Percentiles rank a stretch among this genome's conserved stretches.
Conservation (phyloP, 2,888 invertebrate species). For the Parelbella ahira region DNA sequence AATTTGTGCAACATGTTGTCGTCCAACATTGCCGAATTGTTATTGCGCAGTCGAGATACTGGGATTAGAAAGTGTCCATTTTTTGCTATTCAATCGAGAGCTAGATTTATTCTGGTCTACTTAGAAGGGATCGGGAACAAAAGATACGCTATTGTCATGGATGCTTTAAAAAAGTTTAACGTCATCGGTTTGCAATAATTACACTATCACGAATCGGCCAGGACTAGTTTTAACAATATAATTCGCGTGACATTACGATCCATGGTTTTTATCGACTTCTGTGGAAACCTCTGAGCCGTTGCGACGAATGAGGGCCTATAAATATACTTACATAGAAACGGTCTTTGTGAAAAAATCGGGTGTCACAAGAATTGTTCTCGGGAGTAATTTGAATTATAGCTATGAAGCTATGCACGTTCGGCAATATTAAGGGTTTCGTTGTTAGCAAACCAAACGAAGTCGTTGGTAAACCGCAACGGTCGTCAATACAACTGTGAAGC, state of each 20-base stretch:
- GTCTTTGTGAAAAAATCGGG: no score
- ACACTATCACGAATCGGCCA: slow-evolving; percentile 22
- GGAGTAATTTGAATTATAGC: no score
- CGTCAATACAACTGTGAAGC: no score
- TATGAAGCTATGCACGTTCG: no score
- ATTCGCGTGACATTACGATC: slow-evolving; percentile 26
- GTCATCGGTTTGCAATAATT: slow-evolving; percentile 24
- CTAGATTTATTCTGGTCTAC: slow-evolving; percentile 24
- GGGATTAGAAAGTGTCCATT: slow-evolving; percentile 24
- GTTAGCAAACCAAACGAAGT: no score
- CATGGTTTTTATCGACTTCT: slow-evolving; percentile 24
- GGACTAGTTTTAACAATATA: slow-evolving; percentile 25
- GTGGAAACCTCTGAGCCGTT: slow-evolving; percentile 18
- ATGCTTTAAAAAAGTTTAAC: slow-evolving; percentile 22
- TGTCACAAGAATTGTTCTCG: no score
- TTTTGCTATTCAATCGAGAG: slow-evolving; percentile 21
- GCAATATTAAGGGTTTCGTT: no score
- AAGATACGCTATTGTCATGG: slow-evolving; percentile 22
- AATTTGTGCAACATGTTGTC: slow-evolving; percentile 26
- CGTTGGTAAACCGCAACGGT: no score
- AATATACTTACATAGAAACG: no score
- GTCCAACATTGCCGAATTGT: slow-evolving; percentile 21
- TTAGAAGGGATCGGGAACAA: slow-evolving; percentile 24
- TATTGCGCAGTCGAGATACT: slow-evolving; percentile 21
- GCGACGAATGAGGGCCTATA: no score